A percentile compares a stretch with the other conserved stretches of the same genome.
Conservation (phyloP, 37 sponge, comb jelly and placozoan species). For the Ephydatia muelleri region DNA sequence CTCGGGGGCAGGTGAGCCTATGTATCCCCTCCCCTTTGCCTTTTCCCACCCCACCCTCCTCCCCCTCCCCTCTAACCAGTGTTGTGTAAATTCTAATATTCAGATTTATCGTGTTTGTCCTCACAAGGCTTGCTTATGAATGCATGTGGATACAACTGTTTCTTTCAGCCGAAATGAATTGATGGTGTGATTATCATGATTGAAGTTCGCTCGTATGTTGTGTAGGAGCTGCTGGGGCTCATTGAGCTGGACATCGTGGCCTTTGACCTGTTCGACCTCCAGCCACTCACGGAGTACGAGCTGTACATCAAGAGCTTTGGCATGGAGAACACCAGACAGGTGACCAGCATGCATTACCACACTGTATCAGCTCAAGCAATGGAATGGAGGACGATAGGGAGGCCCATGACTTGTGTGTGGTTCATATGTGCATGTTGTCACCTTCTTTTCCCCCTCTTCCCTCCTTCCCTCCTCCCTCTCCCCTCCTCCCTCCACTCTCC, state of each 20-base stretch:
- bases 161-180: too few species aligned
- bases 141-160: too few species aligned
- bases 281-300: slow-evolving; percentile 91
- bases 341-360: neutral
- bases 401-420: too few species aligned
- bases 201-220: neutral
- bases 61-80: too few species aligned
- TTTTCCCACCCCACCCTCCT: too few species aligned
- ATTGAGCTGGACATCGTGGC: slow-evolving; percentile 81
- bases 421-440: neutral
- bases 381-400: too few species aligned
- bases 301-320: slow-evolving; percentile 91
- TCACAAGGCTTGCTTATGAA: too few species aligned
- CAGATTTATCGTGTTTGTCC: too few species aligned
- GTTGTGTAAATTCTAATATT: too few species aligned
- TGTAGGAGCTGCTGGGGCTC: slow-evolving; percentile 76
- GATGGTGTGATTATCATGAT: neutral
- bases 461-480: neutral
- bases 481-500: too few species aligned
- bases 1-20: slow-evolving; percentile 56
- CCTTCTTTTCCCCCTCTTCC: neutral
- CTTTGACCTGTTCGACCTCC: slow-evolving; percentile 88
- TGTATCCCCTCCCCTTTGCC: neutral
- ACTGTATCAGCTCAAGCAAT: too few species aligned
- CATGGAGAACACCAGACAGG: slow-evolving; percentile 63